Percentiles rank a stretch among this genome's conserved stretches.
Conservation (phyloP, 1,140 invertebrate species). For the Pseudomyrmex gracilis region DNA sequence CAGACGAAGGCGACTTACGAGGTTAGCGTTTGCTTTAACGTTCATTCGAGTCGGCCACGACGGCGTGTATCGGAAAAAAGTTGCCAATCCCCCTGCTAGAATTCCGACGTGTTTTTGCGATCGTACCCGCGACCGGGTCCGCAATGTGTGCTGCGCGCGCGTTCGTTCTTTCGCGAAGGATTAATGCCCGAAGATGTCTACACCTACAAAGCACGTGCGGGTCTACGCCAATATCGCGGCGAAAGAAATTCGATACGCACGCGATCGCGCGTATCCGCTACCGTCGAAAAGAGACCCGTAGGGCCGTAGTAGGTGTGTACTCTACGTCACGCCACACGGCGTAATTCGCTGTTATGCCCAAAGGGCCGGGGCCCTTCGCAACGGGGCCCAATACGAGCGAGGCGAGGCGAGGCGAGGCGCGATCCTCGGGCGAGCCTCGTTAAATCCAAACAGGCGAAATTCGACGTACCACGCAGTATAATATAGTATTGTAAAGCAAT, state of each 20-base stretch:
- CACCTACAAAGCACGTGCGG: slow-evolving; percentile 68
- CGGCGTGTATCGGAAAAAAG: slow-evolving; percentile 72
- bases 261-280: slow-evolving; percentile 30
- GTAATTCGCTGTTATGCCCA: slow-evolving; percentile 43
- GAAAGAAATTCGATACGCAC: slow-evolving; percentile 44
- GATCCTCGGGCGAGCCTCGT: slow-evolving; percentile 70
- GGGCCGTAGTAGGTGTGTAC: background rate
- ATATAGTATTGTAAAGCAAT: slow-evolving; percentile 77
- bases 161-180: slow-evolving; percentile 59
- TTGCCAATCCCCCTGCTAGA: slow-evolving; percentile 74
- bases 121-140: slow-evolving; percentile 33
- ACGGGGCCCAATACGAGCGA: background rate
- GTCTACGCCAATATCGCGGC: slow-evolving; percentile 33
- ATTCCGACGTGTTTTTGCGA: slow-evolving; percentile 72
- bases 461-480: slow-evolving; percentile 74
- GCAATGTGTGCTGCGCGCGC: slow-evolving; percentile 39
- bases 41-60: slow-evolving; percentile 64
- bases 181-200: slow-evolving; percentile 66
- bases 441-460: slow-evolving; percentile 75
- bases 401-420: background rate
- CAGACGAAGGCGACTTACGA: slow-evolving; percentile 42
- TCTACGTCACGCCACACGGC: slow-evolving; percentile 32
- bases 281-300: slow-evolving; percentile 1
- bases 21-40: slow-evolving; percentile 69
- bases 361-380: slow-evolving; percentile 38